A percentile compares a stretch with the other conserved stretches of the same genome.
Conservation (phyloP, 2,113 vertebrate species). For the Aptenodytes forsteri region DNA sequence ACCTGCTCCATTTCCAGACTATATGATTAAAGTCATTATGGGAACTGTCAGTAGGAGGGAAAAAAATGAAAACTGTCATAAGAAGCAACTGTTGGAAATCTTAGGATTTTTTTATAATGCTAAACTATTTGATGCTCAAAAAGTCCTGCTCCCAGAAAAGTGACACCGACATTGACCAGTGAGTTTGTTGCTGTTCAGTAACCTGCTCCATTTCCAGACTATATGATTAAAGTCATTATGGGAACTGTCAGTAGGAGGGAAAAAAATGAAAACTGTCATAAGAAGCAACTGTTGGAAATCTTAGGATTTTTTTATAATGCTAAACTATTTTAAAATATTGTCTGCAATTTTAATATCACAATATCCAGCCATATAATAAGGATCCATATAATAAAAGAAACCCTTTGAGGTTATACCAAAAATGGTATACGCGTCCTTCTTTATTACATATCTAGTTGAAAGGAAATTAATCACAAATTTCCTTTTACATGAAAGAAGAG, state of each 20-base stretch:
- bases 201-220: conserved; percentile 76
- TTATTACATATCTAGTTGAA: neutral
- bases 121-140: conserved; percentile 77
- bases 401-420: neutral
- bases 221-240: conserved; percentile 85
- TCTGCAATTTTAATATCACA: conserved; percentile 61
- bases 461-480: neutral
- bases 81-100: conserved; percentile 71
- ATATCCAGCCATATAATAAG: conserved; percentile 30
- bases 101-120: conserved; percentile 47
- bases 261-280: conserved; percentile 78
- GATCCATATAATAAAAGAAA: conserved; percentile 24
- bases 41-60: conserved; percentile 76
- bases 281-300: conserved; percentile 71
- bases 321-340: conserved; percentile 69
- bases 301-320: conserved; percentile 47
- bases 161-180: conserved; percentile 84
- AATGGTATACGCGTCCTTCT: neutral
- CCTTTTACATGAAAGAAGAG: neutral
- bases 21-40: conserved; percentile 85
- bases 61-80: conserved; percentile 78
- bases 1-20: conserved; percentile 76
- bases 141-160: conserved; percentile 80
- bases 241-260: conserved; percentile 76
- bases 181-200: conserved; percentile 80